Base-by-base conservation (phyloP, 2,888 invertebrate species). In the Rhabditoides inermis region DNA sequence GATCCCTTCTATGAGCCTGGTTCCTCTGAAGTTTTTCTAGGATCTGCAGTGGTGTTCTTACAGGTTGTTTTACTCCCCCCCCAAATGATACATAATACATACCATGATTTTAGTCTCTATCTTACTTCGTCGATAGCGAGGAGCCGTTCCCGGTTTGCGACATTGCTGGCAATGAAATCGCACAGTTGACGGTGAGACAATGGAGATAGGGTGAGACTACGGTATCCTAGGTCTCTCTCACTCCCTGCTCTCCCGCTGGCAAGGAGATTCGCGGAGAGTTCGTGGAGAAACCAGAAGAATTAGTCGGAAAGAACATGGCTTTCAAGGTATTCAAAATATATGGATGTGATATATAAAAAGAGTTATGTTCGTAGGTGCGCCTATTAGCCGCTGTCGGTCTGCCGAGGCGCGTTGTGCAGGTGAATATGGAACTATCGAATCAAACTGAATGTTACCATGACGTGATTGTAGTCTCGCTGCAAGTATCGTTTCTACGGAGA, bases 1-100 rank as follows among this genome's bases (percentile, higher is more conserved):
- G 82, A 82, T 71, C 82, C 82, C 3, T 82, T 82, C 72, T 70
- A 77, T 49, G 82, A 82, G 65, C 79, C 81, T 48, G 73, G 77
- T 12, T 77, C 80, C 48, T 76, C 77, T 1, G 79, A 80, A 44
- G 78, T 79, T 28, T 78, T 78, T 56, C 78, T 82, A 49, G 82
- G 82, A 20, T 78, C 77, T 41, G 79, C 77, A 2, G 80, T 81
- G 55, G 77, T 82, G n/a, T 81, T 79, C 76, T 73, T 82, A 12
- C 79, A 81, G n/a, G n/a, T n/a, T n/a, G n/a, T n/a, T n/a, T n/a
- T n/a, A n/a, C n/a, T n/a, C n/a, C n/a, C n/a, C n/a, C n/a, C n/a
- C n/a, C n/a, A n/a, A n/a, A n/a, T n/a, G n/a, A n/a, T n/a, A n/a
- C n/a, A n/a, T n/a, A n/a, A n/a, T n/a, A n/a, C n/a, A n/a, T n/a